phyloP scores from a whole-genome alignment of 2,113 vertebrate genomes.

The Chamaetylas fuelleborni region DNA sequence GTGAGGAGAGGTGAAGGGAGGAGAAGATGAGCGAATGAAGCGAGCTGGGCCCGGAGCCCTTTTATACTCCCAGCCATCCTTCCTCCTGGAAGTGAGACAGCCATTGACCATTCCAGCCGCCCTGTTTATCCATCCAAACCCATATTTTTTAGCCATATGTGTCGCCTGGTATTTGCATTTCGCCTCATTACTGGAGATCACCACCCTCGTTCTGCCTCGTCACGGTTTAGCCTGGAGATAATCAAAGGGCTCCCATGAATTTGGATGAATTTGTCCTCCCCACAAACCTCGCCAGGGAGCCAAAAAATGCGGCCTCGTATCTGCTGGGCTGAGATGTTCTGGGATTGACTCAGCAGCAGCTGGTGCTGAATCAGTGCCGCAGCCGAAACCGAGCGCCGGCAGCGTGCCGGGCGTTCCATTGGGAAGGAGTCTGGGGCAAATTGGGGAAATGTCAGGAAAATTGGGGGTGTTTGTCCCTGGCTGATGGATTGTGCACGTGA shows the following conservation, averaged over 20 bases:
- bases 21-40: background rate
- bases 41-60: background rate
- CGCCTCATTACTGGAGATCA: constrained; percentile 21
- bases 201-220: background rate
- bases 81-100: constrained; percentile 64
- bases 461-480: rapidly evolving
- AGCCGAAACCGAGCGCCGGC: background rate
- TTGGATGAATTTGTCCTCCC: constrained; percentile 13
- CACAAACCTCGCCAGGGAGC: background rate
- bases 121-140: constrained; percentile 3
- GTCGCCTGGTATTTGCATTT: constrained; percentile 35
- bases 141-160: constrained; percentile 24
- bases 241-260: constrained; percentile 50
- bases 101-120: background rate
- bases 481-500: rapidly evolving
- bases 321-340: background rate
- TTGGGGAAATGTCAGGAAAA: background rate
- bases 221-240: constrained; percentile 27
- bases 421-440: background rate
- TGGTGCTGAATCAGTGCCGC: background rate
- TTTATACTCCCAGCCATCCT: constrained; percentile 20
- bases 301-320: background rate
- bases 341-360: constrained; percentile 15
- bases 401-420: background rate
- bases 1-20: background rate